phyloP scores from a whole-genome alignment of 1,140 invertebrate species.

The Drosophila ficusphila region DNA sequence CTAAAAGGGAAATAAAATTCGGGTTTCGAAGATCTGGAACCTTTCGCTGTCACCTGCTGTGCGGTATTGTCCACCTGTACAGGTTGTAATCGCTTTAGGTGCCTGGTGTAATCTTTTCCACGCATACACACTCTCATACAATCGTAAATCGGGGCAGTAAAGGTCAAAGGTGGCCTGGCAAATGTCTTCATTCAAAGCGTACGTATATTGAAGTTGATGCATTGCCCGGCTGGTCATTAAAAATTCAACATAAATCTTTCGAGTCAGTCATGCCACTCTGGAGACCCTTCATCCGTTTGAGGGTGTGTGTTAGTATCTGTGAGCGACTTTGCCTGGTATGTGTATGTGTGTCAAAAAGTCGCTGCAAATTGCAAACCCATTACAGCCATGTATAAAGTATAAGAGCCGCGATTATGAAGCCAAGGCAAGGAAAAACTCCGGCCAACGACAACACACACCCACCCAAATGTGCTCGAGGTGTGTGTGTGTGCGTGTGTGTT shows the following conservation, averaged over 20 bases:
- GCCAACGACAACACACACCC: constrained; percentile 61
- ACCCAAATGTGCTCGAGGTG: constrained; percentile 22
- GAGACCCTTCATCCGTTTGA: background rate
- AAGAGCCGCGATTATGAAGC: constrained; percentile 61
- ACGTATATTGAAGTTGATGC: constrained; percentile 57
- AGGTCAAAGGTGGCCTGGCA: constrained; percentile 55
- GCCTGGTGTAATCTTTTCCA: constrained; percentile 31
- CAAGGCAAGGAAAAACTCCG: constrained; percentile 31
- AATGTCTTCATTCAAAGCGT: constrained; percentile 54
- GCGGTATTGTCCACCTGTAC: constrained; percentile 48
- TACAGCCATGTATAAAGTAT: constrained; percentile 56
- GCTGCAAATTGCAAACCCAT: constrained; percentile 66
- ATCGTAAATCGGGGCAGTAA: constrained; percentile 30
- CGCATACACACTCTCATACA: constrained; percentile 1
- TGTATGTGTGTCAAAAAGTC: constrained; percentile 72
- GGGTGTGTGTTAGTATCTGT: constrained; percentile 4
- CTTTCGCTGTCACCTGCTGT: constrained; percentile 28
- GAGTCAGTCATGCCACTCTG: constrained; percentile 33
- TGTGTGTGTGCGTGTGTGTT: constrained; percentile 24
- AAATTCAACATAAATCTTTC: constrained; percentile 72
- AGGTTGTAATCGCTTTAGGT: constrained; percentile 7
- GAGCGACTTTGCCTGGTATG: constrained; percentile 26
- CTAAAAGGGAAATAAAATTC: constrained; percentile 24
- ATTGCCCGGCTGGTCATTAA: constrained; percentile 57
- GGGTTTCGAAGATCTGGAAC: constrained; percentile 35